These are phyloP conservation scores for Ammospiza maritima DNA, from an alignment of 2,797 vertebrate genomes.

Conservation along the genomic window DNA sequence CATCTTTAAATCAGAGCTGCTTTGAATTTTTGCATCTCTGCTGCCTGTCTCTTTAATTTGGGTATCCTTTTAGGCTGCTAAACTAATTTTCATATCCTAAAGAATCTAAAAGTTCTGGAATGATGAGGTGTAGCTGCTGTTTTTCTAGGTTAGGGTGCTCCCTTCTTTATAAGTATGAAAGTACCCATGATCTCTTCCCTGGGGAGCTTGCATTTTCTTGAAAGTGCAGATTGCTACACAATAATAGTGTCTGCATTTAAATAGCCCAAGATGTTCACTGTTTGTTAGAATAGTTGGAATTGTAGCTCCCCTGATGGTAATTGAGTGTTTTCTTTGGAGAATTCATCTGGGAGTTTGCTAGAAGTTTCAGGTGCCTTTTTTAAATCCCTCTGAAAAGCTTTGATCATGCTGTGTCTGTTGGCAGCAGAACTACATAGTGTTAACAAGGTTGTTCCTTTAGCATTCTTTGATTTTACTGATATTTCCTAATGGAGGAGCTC, in stretches of 20 bases:
- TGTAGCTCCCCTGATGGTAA: not conserved
- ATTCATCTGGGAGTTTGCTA: not conserved
- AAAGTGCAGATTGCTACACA: not conserved
- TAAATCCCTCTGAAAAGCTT: not conserved
- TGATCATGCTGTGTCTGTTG: not conserved
- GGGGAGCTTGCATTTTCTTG: not conserved
- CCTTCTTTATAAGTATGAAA: not conserved
- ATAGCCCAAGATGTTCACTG: not conserved
- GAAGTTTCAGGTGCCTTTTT: not conserved
- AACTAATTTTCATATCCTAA: not conserved
- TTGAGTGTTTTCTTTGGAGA: not conserved
- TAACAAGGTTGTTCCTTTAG: conserved; percentile 9
- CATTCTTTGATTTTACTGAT: not conserved
- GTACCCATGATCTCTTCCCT: not conserved
- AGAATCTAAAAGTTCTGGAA: not conserved
- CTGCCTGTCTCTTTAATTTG: not conserved
- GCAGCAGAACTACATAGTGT: not conserved
- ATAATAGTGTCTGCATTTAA: not conserved
- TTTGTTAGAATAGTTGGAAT: not conserved
- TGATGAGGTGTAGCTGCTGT: not conserved
- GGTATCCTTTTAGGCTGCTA: not conserved
- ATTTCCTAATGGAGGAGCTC: not conserved
- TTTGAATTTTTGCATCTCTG: conserved; percentile 6
- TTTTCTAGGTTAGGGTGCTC: not conserved
- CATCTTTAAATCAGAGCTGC: not conserved